Conservation (phyloP, 2,888 invertebrate genomes). For the Pollenia griseotomentosa region DNA sequence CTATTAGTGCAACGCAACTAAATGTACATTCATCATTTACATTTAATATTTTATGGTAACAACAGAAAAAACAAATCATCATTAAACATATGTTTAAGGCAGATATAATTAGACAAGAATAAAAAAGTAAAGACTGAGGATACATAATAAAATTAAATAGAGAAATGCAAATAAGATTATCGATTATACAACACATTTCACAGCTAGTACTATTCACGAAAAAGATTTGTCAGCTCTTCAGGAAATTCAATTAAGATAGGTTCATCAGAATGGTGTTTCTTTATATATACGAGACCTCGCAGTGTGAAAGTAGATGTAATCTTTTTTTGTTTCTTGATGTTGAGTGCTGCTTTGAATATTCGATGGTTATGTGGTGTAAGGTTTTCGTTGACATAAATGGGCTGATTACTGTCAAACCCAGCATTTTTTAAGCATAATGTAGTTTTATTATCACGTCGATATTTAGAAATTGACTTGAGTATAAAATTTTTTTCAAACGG, state of each 20-base stretch:
- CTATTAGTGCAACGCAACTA: conserved; percentile 12
- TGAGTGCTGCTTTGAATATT: conserved; percentile 8
- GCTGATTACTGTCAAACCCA: conserved; percentile 1
- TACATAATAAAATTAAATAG: background rate
- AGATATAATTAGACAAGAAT: too few relatives aligned
- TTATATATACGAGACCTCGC: background rate
- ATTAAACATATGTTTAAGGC: background rate
- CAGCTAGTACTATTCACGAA: background rate
- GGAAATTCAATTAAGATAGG: background rate
- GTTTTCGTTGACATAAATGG: conserved; percentile 5
- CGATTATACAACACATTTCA: background rate
- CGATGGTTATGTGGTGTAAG: background rate
- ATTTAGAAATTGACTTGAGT: background rate
- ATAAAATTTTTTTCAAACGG: conserved; percentile 9
- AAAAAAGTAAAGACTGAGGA: background rate
- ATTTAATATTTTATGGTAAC: background rate
- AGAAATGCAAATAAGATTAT: background rate
- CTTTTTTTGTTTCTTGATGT: background rate
- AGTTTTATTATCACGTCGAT: background rate
- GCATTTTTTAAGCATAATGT: conserved; percentile 10
- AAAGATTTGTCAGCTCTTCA: background rate
- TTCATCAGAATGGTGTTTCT: background rate
- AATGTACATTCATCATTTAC: background rate
- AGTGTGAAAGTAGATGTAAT: background rate
- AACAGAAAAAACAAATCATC: background rate